Base-by-base conservation (phyloP, 2,888 invertebrate genomes). In the Pedicia rivosa region DNA sequence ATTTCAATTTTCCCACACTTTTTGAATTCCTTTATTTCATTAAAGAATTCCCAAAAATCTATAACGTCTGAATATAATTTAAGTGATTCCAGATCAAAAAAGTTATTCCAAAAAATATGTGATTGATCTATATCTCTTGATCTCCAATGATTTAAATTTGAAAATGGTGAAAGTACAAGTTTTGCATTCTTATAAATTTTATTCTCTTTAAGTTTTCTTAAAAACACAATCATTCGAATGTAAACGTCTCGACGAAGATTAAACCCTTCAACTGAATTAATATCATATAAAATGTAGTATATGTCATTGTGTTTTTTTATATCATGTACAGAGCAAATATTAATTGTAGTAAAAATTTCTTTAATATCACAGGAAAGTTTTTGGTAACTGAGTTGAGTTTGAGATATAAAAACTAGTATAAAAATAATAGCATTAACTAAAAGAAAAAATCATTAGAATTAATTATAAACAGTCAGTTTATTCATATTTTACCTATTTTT, bases 241-340 rank as follows among this genome's bases (percentile, higher is more conserved):
- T 90, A 97, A 2, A 98, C 95, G 65, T 98, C 97, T 24, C 97
- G 70, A 12, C 94, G 69, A 42, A 98, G 67, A 65, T 98, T 98
- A 54, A 98, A 98, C 0, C 98, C 98, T 66, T 98, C 97, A 0
- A 84, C 79, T 3, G 78, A 79, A 65, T 97, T 97, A 0, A 97
- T 80, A 55, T 94, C 91, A 59, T 94, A 98, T 34, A 97, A 67
- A 37, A 97, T 61, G n/a, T n/a, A n/a, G n/a, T n/a, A n/a, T n/a
- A n/a, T n/a, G n/a, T n/a, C n/a, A n/a, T n/a, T n/a, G n/a, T n/a
- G n/a, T n/a, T n/a, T n/a, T n/a, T n/a, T n/a, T n/a, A n/a, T n/a
- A n/a, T n/a, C n/a, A n/a, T n/a, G n/a, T n/a, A n/a, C n/a, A n/a
- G n/a, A n/a, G n/a, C n/a, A n/a, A n/a, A n/a, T n/a, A n/a, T n/a